phyloP scores from a whole-genome alignment of 1,140 invertebrate genomes.

The Leptinotarsa texana region DNA sequence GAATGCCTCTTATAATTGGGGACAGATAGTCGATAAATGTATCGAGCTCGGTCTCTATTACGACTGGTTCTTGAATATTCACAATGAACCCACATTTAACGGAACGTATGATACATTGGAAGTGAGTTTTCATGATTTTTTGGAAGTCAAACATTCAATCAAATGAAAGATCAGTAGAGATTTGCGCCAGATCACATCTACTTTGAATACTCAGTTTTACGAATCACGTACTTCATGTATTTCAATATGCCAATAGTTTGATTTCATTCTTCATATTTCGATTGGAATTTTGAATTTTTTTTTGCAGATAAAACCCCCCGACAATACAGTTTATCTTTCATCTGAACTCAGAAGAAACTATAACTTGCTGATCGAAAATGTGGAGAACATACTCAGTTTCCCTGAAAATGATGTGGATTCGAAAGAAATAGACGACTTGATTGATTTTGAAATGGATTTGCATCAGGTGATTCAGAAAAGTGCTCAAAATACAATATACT shows the following conservation, averaged over 20 bases:
- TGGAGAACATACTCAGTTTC: slow-evolving; percentile 2
- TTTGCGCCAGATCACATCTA: too few relatives aligned
- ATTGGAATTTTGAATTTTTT: too few relatives aligned
- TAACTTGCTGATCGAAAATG: slow-evolving; percentile 10
- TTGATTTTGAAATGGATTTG: slow-evolving; percentile 11
- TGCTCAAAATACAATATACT: neutral
- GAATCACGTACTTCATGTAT: too few relatives aligned
- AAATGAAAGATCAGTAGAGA: too few relatives aligned
- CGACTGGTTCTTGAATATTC: slow-evolving; percentile 48
- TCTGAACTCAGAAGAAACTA: slow-evolving; percentile 32
- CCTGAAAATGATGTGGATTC: neutral
- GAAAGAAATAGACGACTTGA: neutral
- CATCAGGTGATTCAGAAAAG: neutral
- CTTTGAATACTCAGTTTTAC: too few relatives aligned
- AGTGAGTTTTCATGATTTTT: neutral
- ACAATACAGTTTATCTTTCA: slow-evolving; percentile 41
- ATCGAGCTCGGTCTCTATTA: slow-evolving; percentile 61
- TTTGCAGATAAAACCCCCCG: neutral
- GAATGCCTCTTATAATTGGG: slow-evolving; percentile 65
- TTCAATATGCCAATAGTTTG: too few relatives aligned
- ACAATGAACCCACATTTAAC: neutral
- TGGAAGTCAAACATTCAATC: too few relatives aligned
- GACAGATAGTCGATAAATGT: slow-evolving; percentile 66
- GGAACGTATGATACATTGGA: neutral
- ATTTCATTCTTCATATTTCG: too few relatives aligned